A percentile compares a stretch with the other conserved stretches of the same genome.
Conservation (phyloP, 64 coral and sea anemone species). For the Trachythela sp. region DNA sequence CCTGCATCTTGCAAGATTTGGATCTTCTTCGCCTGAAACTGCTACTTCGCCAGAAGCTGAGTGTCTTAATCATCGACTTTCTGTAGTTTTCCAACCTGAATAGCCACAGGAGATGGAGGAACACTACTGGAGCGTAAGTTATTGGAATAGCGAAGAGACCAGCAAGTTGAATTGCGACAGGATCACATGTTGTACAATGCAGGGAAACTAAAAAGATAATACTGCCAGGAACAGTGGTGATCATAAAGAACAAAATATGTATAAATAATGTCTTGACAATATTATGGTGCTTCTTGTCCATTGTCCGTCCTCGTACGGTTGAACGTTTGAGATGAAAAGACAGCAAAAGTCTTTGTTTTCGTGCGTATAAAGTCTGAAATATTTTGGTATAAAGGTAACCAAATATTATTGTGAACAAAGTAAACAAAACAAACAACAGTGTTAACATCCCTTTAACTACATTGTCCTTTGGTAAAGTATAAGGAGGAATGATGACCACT, state of each 20-base stretch:
- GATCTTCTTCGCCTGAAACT: neutral
- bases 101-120: neutral
- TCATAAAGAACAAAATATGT: neutral
- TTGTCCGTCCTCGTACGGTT: neutral
- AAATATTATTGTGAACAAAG: neutral
- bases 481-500: neutral
- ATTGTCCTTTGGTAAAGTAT: neutral
- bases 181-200: neutral
- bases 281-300: neutral
- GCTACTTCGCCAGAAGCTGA: neutral
- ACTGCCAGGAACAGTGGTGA: neutral
- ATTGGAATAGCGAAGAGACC: neutral
- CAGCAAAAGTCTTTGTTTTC: neutral
- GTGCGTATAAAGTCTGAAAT: neutral
- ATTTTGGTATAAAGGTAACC: neutral
- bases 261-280: neutral
- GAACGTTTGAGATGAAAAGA: neutral
- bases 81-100: neutral
- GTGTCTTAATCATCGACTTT: neutral
- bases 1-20: too few species aligned
- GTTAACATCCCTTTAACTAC: neutral
- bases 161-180: neutral
- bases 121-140: neutral
- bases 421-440: neutral
- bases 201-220: neutral